Percentiles rank a stretch among this genome's conserved stretches.
Evolutionary conservation across 1,140 invertebrate genomes (phyloP).

Genomic region (Eriosoma lanigerum): DNA sequence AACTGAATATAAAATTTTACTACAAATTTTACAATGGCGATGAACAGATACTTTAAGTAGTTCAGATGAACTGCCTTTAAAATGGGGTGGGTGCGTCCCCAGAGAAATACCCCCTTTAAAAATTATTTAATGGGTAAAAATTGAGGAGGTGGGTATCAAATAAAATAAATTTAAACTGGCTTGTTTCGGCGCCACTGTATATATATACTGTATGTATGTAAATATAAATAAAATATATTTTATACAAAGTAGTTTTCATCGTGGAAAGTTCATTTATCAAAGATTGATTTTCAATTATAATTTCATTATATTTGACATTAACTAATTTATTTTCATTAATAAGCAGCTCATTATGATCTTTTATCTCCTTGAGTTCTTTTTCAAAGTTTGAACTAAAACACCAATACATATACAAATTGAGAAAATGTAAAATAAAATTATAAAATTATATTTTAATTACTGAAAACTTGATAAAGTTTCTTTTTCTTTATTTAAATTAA

Average conservation of each 20-base stretch:
- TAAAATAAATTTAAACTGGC: too few relatives aligned
- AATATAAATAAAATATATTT: neutral
- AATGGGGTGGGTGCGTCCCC: too few relatives aligned
- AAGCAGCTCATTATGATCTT: neutral
- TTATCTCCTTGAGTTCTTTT: neutral
- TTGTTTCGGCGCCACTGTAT: too few relatives aligned
- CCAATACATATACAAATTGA: slow-evolving; percentile 19
- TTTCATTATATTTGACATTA: neutral
- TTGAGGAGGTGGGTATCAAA: too few relatives aligned
- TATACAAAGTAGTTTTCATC: slow-evolving; percentile 13
- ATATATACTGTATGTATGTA: too few relatives aligned
- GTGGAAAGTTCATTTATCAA: neutral
- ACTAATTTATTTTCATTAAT: neutral
- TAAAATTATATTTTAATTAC: neutral
- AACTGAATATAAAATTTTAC: too few relatives aligned
- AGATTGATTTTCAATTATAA: neutral
- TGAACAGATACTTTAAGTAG: too few relatives aligned
- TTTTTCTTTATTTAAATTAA: slow-evolving; percentile 35
- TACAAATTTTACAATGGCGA: too few relatives aligned
- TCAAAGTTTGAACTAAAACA: slow-evolving; percentile 25
- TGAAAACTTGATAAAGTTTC: neutral
- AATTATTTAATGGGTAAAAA: too few relatives aligned
- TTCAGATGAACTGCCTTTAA: too few relatives aligned
- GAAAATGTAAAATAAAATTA: too few relatives aligned
- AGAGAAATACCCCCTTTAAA: too few relatives aligned